These are phyloP conservation scores for Sympetrum striolatum DNA, from an alignment of 2,888 invertebrate species.

Conservation along the genomic window DNA sequence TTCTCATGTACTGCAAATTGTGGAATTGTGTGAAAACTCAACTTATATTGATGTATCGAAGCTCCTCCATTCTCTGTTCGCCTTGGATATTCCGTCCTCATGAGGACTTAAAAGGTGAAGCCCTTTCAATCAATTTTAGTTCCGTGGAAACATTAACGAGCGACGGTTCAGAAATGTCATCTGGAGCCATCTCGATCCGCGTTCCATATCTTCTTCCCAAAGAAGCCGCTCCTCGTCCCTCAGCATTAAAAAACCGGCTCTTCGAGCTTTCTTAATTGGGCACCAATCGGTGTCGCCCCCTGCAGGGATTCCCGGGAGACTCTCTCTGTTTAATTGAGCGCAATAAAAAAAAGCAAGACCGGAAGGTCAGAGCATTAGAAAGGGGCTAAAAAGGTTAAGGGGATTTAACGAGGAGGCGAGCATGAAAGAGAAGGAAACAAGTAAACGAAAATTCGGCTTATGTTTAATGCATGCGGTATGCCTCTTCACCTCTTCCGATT, in stretches of 20 bases:
- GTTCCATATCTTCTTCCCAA: background rate
- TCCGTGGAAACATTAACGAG: background rate
- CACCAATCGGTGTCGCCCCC: background rate
- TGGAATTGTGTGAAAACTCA: no score
- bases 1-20: no score
- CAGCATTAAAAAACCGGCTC: background rate
- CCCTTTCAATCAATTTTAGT: no score
- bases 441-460: background rate
- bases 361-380: conserved; percentile 17
- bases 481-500: background rate
- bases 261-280: background rate
- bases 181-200: background rate
- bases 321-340: conserved; percentile 21
- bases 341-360: background rate
- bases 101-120: no score
- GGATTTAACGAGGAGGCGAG: background rate
- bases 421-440: background rate
- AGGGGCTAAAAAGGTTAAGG: background rate
- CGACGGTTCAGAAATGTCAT: background rate
- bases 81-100: no score
- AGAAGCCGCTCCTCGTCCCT: no score
- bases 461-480: background rate
- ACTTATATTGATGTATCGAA: no score
- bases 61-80: no score
- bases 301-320: background rate